A percentile compares a stretch with the other conserved stretches of the same genome.
phyloP scores from a whole-genome alignment of 1,140 invertebrate species.

The Tribolium castaneum region DNA sequence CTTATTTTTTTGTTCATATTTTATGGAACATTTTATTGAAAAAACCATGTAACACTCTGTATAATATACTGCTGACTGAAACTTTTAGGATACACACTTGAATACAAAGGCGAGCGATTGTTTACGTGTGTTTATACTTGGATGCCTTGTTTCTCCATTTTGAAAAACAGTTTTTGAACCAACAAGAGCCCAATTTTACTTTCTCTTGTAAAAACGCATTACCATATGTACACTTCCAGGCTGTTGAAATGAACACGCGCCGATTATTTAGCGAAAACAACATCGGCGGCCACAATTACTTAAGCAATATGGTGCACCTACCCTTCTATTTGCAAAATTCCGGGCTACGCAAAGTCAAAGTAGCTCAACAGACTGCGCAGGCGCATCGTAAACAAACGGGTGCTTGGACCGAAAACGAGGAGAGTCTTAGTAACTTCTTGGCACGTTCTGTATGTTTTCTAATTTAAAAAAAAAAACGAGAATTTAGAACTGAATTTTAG shows the following conservation, averaged over 20 bases:
- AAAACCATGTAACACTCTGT: too few species aligned
- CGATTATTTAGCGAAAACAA: slow-evolving; percentile 88
- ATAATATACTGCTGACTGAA: too few species aligned
- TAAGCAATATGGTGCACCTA: slow-evolving; percentile 96
- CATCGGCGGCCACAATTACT: slow-evolving; percentile 92
- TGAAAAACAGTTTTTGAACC: too few species aligned
- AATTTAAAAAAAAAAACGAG: neutral
- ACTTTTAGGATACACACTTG: too few species aligned
- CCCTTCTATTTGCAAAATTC: slow-evolving; percentile 99
- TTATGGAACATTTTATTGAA: too few species aligned
- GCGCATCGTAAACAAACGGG: slow-evolving; percentile 58
- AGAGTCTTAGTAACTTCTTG: slow-evolving; percentile 62
- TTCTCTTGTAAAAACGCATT: neutral
- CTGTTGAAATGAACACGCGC: slow-evolving; percentile 91
- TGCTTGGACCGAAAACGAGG: slow-evolving; percentile 62
- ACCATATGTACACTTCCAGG: slow-evolving; percentile 66
- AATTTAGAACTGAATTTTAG: slow-evolving; percentile 49
- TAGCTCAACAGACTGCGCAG: slow-evolving; percentile 83
- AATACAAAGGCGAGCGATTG: too few species aligned
- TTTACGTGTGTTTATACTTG: too few species aligned
- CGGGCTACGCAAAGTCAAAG: slow-evolving; percentile 87
- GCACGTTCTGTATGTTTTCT: slow-evolving; percentile 56
- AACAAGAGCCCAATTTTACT: too few species aligned
- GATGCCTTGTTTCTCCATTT: too few species aligned
- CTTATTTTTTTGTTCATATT: too few species aligned